Base-by-base conservation (phyloP, 2,113 vertebrate species). In the Cottus gobio region DNA sequence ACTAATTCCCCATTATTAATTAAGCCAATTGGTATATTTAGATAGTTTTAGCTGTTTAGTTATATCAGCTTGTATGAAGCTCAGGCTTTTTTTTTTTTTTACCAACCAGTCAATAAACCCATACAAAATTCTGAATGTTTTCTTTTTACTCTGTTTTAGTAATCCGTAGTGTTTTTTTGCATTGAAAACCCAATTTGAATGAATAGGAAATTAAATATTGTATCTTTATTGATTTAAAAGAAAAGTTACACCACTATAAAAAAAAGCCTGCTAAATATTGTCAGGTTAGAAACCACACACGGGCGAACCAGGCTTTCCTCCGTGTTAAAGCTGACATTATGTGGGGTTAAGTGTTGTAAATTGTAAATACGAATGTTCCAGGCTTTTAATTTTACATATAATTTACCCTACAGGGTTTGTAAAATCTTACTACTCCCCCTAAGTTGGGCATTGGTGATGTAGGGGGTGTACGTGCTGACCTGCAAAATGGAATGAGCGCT, bases 341-440 rank as follows among this genome's bases (percentile, higher is more conserved):
- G 37, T 8, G 36, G 28, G 65, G 56, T 62, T 61, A 16, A 37
- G 42, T 68, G 50, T 42, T 77, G 58, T 42, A 64, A 52, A 36
- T 52, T 13, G 30, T 18, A 61, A 37, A 16, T 30, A 65, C 1
- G 10, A 12, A 39, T 10, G 16, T 31, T 58, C 44, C 46, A 39
- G 24, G 15, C 26, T 28, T 52, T 69, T 68, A 28, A 36, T 46
- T 69, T 63, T 46, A 36, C 30, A 44, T 30, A 12, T 34, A 11
- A 62, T 63, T 82, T 56, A 69, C 42, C 24, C 30, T 3, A 3
- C 24, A 5, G 30, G 60, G 52, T 22, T 37, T 36, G 22, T 50
- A 50, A 48, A 63, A 57, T 57, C 48, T 65, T 37, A 37, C 28
- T 13, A 28, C 69, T 64, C 15, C 39, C 37, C 36, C 28, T 30